Percentiles rank a stretch among this genome's conserved stretches.
Evolutionary conservation across 2,113 vertebrate genomes (phyloP).

Genomic region (Willisornis vidua): DNA sequence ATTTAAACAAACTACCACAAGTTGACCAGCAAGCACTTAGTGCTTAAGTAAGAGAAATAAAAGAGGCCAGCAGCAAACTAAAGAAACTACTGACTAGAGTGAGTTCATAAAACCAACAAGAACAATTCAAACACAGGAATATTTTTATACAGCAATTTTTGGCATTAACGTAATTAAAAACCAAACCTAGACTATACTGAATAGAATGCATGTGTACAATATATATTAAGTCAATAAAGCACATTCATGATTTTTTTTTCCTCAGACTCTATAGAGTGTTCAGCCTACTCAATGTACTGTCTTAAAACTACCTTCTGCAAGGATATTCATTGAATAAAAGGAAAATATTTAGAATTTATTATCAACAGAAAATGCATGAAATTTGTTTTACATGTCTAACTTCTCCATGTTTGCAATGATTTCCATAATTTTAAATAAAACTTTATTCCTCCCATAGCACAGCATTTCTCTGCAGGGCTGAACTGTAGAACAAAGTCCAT

Average conservation of each 20-base stretch:
- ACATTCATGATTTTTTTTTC: background rate
- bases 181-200: background rate
- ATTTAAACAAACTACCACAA: background rate
- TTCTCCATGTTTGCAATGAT: background rate
- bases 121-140: background rate
- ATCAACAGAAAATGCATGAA: background rate
- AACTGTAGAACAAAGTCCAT: background rate
- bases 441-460: background rate
- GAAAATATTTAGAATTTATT: background rate
- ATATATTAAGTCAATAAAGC: background rate
- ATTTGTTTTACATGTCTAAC: background rate
- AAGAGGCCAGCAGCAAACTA: background rate
- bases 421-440: background rate
- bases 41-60: background rate
- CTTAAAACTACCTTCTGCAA: background rate
- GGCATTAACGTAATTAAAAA: background rate
- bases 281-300: background rate
- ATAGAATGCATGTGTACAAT: background rate
- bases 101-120: background rate
- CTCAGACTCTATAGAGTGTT: background rate
- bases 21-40: background rate
- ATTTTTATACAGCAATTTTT: rapidly evolving
- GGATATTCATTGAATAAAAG: background rate
- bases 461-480: background rate
- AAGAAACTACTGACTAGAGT: background rate